Base-by-base conservation (phyloP, 2,113 vertebrate species). In the Mola mola region DNA sequence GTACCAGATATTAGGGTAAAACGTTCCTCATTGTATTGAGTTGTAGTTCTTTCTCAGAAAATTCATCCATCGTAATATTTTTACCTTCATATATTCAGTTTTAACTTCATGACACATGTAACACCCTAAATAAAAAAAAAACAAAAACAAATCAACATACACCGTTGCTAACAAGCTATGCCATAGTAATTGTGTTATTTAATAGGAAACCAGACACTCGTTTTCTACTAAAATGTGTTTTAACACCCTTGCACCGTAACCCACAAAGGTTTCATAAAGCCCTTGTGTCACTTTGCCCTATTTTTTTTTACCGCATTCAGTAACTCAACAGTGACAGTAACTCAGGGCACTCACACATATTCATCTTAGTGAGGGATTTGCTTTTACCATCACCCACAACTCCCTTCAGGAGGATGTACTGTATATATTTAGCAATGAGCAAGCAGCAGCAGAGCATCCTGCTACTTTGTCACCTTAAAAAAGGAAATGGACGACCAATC, bases 161-260 rank as follows among this genome's bases (percentile, higher is more conserved):
- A n/a, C n/a, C n/a, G n/a, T n/a, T n/a, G n/a, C n/a, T n/a, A n/a
- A n/a, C n/a, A n/a, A n/a, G n/a, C n/a, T 34, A 34, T 34, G 2
- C 4, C 11, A 34, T 2, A 34, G 13, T 13, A 33, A 20, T 58
- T 81, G 68, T 55, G 65, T 79, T 40, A 78, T 86, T 33, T 47
- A 70, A 86, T 79, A 76, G 81, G 79, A 84, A 84, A 63, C 51
- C 36, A 52, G 16, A 8, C 3, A 1, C 20, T 49, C 1, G 13
- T 51, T 38, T 57, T 51, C 33, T 53, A 4, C 29, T 6, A 52
- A 40, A 51, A 28, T 71, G 66, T 0, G 64, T 82, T 71, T 84
- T 88, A 73, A 47, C 87, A 87, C 87, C 80, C 53, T 63, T 53
- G 60, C 57, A 83, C 80, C 66, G 64, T 74, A 83, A 84, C 1